Conservation (phyloP, 2,113 vertebrate species). For the Corydoras sp. region DNA sequence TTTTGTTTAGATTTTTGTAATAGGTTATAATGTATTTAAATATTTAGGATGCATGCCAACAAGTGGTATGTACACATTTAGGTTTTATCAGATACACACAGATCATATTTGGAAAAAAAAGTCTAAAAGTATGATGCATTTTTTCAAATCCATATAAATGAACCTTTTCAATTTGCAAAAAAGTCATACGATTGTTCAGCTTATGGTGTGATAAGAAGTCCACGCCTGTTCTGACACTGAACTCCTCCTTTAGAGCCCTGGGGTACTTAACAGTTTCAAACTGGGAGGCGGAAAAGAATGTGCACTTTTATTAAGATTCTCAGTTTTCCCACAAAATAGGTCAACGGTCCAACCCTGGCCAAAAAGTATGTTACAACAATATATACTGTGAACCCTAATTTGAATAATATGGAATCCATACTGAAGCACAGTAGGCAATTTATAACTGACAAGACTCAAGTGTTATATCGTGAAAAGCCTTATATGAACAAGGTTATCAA, state of each 20-base stretch:
- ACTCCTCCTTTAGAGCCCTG: slow-evolving; percentile 19
- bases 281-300: slow-evolving; percentile 37
- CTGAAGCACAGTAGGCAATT: too few species aligned
- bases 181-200: slow-evolving; percentile 31
- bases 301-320: slow-evolving; percentile 38
- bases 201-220: slow-evolving; percentile 22
- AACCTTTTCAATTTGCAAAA: not conserved
- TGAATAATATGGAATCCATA: too few species aligned
- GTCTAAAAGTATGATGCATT: not conserved
- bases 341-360: slow-evolving; percentile 30
- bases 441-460: too few species aligned
- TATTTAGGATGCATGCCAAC: too few species aligned
- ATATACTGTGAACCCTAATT: slow-evolving; percentile 33
- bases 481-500: too few species aligned
- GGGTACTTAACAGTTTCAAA: slow-evolving; percentile 34
- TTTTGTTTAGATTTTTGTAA: too few species aligned
- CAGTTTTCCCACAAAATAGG: slow-evolving; percentile 30
- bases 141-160: slow-evolving; percentile 4
- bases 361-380: slow-evolving; percentile 3
- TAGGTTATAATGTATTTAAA: too few species aligned
- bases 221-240: slow-evolving; percentile 23
- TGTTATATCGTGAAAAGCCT: too few species aligned
- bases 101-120: too few species aligned
- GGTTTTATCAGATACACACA: too few species aligned
- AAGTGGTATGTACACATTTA: too few species aligned